Percentiles rank a stretch among this genome's conserved stretches.
These are phyloP conservation scores for Psylliodes chrysocephalus DNA, from an alignment of 2,888 invertebrate species.

Conservation along the genomic window DNA sequence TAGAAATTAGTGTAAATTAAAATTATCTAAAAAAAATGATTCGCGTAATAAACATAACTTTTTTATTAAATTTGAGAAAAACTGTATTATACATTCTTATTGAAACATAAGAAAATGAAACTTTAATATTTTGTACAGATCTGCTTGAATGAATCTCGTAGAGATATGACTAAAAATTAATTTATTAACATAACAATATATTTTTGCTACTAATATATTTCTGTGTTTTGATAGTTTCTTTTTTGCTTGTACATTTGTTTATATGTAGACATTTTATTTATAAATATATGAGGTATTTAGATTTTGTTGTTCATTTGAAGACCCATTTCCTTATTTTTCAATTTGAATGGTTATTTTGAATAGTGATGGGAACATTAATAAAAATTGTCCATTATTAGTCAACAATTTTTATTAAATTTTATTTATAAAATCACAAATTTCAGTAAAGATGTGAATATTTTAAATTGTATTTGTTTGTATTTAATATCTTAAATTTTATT, in stretches of 20 bases:
- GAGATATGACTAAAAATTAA: constrained; percentile 1
- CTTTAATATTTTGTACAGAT: neutral
- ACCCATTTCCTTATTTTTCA: constrained; percentile 36
- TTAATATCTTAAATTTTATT: no score
- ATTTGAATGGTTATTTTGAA: constrained; percentile 18
- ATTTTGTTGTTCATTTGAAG: constrained; percentile 42
- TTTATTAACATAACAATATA: constrained; percentile 18
- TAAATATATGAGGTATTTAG: constrained; percentile 47
- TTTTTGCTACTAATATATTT: constrained; percentile 28
- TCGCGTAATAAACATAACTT: no score
- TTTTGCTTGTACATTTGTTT: constrained; percentile 38
- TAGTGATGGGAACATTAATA: no score
- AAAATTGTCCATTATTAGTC: no score
- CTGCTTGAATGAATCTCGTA: constrained; percentile 19
- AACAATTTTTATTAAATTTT: no score
- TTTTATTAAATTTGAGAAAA: constrained; percentile 16
- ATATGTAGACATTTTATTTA: constrained; percentile 44
- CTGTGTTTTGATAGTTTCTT: constrained; percentile 21
- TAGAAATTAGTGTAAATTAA: neutral
- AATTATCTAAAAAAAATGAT: no score
- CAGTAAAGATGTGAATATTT: no score
- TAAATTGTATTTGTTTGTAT: no score
- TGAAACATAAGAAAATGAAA: constrained; percentile 8
- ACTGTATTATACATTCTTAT: constrained; percentile 9
- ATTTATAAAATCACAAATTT: no score